These are phyloP conservation scores for Muntiacus reevesi DNA, from an alignment of 2,113 vertebrate genomes.

Conservation along the genomic window DNA sequence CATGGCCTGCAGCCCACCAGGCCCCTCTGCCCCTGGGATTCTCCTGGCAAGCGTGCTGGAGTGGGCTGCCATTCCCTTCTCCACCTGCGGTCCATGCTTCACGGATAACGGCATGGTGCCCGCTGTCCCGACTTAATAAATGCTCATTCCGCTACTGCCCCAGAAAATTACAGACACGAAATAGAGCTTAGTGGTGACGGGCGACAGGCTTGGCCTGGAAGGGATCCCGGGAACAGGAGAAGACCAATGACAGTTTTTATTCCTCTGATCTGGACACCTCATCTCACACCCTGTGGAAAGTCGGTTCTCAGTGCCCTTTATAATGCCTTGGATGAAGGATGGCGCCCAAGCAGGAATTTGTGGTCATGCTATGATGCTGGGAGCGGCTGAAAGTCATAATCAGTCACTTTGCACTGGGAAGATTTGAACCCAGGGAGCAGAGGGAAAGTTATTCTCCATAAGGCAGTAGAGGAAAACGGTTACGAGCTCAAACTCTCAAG, in stretches of 20 bases:
- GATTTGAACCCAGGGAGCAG: neutral
- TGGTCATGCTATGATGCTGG: neutral
- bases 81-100: neutral
- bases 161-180: neutral
- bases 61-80: neutral
- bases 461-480: neutral
- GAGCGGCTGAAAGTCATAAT: neutral
- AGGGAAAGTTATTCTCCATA: neutral
- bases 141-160: neutral
- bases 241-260: neutral
- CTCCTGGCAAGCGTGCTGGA: neutral
- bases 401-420: neutral
- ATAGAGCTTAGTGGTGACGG: rapidly evolving
- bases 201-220: neutral
- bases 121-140: neutral
- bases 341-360: neutral
- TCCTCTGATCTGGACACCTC: neutral
- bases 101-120: neutral
- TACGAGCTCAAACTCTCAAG: neutral
- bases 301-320: neutral
- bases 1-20: no score
- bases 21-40: no score
- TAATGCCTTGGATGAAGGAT: neutral
- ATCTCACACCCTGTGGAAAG: neutral
- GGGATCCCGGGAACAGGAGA: neutral